Base-by-base conservation (phyloP, 2,797 vertebrate species). In the Hipposideros larvatus region DNA sequence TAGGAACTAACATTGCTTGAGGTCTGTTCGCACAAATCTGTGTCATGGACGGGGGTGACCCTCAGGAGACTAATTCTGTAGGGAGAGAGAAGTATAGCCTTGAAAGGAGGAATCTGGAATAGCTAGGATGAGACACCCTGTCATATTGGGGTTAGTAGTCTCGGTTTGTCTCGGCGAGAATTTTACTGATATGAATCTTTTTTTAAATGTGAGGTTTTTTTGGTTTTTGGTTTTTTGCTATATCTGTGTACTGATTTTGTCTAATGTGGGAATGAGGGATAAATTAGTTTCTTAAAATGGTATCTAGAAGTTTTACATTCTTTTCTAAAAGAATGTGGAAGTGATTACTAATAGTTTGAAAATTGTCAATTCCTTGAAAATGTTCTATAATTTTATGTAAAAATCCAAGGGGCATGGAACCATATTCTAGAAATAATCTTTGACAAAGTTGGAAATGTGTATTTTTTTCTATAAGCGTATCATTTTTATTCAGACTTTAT, bases 331-430 rank as follows among this genome's bases (percentile, higher is more conserved):
- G 21, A 22, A 57, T 65, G 6, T 74, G 31, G 15, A 84, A 89
- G 9, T 37, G 1, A 94, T 79, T 68, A 63, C 41, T 41, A 59
- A 24, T 53, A 28, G 53, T 86, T 96, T 66, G 9, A 91, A 87
- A 94, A 82, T 63, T 28, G 63, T 28, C 41, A 82, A 18, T 88
- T 86, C 11, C 34, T 85, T 84, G 65, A 15, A 82, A 74, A 86
- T 37, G 86, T 73, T 78, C 82, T 88, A 19, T 82, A 61, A 88
- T 93, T 71, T 94, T 93, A 41, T 24, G 57, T 83, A 75, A 88
- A 89, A 87, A 71, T 53, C 94, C 70, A 92, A 87, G 24, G 48
- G 18, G 2, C 34, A 13, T 51, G 15, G 41, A 71, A 46, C 24
- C 22, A 83, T 88, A 68, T 78, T 91, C 57, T 94, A n/a, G 63